Percentiles rank a stretch among this genome's conserved stretches.
These are phyloP conservation scores for Porphyrio hochstetteri DNA, from an alignment of 2,113 vertebrate species.

Conservation along the genomic window DNA sequence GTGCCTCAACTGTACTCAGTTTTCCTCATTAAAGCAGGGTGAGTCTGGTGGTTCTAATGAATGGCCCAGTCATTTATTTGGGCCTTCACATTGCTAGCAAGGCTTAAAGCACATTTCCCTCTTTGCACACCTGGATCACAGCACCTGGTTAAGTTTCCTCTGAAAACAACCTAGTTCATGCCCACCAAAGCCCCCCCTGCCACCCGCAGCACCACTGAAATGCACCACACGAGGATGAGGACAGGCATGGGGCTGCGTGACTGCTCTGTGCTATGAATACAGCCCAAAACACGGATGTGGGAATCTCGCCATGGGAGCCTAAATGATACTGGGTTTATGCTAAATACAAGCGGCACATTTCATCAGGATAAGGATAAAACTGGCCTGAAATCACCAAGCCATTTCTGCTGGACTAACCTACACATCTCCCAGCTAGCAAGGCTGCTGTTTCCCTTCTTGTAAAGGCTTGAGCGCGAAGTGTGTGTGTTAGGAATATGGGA, in stretches of 20 bases:
- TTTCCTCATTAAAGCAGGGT: neutral
- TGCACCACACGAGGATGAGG: fast-evolving
- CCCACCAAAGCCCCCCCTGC: fast-evolving
- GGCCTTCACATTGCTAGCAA: neutral
- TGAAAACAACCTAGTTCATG: neutral
- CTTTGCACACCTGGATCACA: neutral
- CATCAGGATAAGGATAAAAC: neutral
- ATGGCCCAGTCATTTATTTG: neutral
- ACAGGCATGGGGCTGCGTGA: fast-evolving
- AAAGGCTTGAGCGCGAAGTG: neutral
- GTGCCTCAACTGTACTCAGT: neutral
- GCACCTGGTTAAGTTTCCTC: neutral
- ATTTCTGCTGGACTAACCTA: neutral
- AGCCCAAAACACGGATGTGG: neutral
- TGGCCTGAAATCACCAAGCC: neutral
- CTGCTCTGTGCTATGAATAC: neutral
- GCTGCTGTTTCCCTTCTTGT: neutral
- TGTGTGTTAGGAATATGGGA: neutral
- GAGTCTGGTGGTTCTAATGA: neutral
- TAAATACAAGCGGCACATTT: neutral
- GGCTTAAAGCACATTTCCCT: neutral
- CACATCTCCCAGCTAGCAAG: neutral
- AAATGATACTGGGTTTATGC: fast-evolving
- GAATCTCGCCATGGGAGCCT: neutral
- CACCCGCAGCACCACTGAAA: neutral